Evolutionary conservation across 2,113 vertebrate species (phyloP).

Genomic region (Marmota monax): DNA sequence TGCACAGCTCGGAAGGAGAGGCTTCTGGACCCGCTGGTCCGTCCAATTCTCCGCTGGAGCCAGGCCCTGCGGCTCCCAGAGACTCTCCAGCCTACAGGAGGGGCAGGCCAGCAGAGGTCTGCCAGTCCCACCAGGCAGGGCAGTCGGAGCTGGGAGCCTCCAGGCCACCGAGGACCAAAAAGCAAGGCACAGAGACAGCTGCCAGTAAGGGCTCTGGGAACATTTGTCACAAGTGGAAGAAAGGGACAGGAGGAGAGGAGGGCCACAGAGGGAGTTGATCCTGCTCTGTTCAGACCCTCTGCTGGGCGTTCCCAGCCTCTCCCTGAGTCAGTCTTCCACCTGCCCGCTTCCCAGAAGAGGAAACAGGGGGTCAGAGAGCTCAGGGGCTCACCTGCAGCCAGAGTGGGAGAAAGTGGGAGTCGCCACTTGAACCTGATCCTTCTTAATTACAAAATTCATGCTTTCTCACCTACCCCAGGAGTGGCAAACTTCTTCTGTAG

Average conservation of each 20-base stretch:
- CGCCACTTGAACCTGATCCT: background rate
- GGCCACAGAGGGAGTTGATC: fast-evolving
- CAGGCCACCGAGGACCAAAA: background rate
- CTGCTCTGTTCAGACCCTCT: background rate
- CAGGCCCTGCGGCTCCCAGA: background rate
- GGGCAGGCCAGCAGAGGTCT: background rate
- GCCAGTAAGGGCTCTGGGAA: background rate
- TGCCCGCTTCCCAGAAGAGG: background rate
- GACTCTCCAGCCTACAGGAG: background rate
- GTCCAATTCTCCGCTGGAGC: background rate
- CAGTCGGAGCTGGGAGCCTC: background rate
- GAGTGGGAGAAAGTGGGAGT: background rate
- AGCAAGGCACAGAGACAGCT: background rate
- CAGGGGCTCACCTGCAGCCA: too few relatives aligned
- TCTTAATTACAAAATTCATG: background rate
- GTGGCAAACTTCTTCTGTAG: background rate
- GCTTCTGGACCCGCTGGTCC: background rate
- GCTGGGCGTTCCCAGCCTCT: background rate
- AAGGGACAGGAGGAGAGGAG: too few relatives aligned
- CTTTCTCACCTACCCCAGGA: background rate
- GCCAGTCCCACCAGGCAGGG: background rate
- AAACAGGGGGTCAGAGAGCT: background rate
- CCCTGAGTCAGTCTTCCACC: background rate
- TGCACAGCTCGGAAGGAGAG: conserved; percentile 44
- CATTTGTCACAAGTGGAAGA: background rate